A percentile compares a stretch with the other conserved stretches of the same genome.
These are phyloP conservation scores for Axis porcinus DNA, from an alignment of 2,113 vertebrate genomes.

Conservation along the genomic window DNA sequence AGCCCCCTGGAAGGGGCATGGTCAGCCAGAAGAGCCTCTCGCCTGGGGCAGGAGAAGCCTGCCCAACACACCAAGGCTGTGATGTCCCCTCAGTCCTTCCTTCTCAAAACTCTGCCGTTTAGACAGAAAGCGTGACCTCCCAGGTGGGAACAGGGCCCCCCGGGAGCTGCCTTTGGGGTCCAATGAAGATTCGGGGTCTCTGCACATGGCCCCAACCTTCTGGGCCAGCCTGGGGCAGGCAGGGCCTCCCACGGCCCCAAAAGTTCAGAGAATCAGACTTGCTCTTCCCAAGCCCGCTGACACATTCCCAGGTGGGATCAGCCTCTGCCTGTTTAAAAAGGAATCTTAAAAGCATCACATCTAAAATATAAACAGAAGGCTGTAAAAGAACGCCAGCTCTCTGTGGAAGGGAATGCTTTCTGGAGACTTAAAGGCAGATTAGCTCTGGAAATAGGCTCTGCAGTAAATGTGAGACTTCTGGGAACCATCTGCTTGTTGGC, in stretches of 20 bases:
- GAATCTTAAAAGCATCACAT: background rate
- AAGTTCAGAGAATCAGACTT: rapidly evolving
- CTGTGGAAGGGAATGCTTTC: background rate
- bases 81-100: rapidly evolving
- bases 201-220: rapidly evolving
- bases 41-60: background rate
- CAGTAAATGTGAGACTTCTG: rapidly evolving
- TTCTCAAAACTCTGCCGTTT: background rate
- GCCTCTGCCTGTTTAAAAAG: background rate
- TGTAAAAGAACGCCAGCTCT: rapidly evolving
- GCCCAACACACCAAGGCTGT: background rate
- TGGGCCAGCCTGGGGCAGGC: background rate
- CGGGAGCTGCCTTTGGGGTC: rapidly evolving
- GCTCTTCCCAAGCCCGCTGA: background rate
- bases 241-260: background rate
- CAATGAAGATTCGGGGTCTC: rapidly evolving
- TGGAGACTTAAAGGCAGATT: rapidly evolving
- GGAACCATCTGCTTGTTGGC: background rate
- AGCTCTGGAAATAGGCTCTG: background rate
- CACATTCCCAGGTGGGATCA: background rate
- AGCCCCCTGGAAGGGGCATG: background rate
- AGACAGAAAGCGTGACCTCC: background rate
- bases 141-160: rapidly evolving
- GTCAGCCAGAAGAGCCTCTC: no score
- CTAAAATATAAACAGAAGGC: background rate